phyloP scores from a whole-genome alignment of 53 echinoderm and acorn worm genomes.

The Echinarachnius parma region DNA sequence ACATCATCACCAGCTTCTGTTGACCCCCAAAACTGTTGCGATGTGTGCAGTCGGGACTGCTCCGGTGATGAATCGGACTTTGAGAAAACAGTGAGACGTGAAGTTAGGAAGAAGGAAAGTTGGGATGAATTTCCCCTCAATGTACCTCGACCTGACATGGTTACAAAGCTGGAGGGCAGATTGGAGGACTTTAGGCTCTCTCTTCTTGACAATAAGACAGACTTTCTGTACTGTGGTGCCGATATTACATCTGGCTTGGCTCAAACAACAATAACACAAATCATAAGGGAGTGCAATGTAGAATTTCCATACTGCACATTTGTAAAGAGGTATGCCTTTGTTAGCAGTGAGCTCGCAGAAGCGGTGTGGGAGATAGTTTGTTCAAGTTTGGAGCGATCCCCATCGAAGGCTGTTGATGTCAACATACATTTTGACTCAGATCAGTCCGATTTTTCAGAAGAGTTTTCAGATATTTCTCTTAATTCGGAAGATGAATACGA shows the following conservation, averaged over 20 bases:
- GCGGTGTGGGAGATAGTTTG: constrained; percentile 6
- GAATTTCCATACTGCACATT: background rate
- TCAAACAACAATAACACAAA: background rate
- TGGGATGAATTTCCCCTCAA: background rate
- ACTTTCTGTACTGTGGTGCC: constrained; percentile 12
- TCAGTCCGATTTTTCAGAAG: no score
- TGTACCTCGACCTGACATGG: background rate
- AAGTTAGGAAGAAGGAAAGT: constrained; percentile 17
- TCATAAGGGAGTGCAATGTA: constrained; percentile 13
- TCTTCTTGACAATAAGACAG: background rate
- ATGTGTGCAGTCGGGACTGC: background rate
- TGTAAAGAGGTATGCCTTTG: background rate
- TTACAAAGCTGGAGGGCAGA: background rate
- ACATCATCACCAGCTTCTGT: background rate
- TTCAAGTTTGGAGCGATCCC: no score
- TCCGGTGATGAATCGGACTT: background rate
- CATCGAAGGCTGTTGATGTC: no score
- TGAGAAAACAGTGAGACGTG: background rate
- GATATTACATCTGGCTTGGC: constrained; percentile 6
- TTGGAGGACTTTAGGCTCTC: background rate
- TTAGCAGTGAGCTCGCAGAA: background rate
- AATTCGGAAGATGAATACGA: no score
- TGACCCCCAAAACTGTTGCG: background rate
- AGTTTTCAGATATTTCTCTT: no score
- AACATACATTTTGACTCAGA: no score